A percentile compares a stretch with the other conserved stretches of the same genome.
Evolutionary conservation across 2,113 vertebrate genomes (phyloP).

Genomic region (Pavo muticus): DNA sequence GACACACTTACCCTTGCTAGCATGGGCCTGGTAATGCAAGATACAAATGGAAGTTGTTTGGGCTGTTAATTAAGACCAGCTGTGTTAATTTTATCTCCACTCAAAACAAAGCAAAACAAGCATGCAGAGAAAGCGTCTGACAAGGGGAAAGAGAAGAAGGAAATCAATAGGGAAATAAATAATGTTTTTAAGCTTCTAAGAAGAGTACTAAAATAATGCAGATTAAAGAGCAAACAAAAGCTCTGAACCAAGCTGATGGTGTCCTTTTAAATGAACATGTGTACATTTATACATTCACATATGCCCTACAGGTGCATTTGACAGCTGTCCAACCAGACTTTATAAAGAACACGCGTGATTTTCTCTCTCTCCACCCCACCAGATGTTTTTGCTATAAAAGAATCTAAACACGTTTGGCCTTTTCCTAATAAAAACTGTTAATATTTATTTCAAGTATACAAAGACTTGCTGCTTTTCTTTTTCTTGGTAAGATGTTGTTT

Average conservation of each 20-base stretch:
- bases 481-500: slow-evolving; percentile 52
- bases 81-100: slow-evolving; percentile 65
- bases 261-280: slow-evolving; percentile 79
- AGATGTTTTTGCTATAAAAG: slow-evolving; percentile 72
- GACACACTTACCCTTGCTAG: accelerated
- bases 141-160: slow-evolving; percentile 38
- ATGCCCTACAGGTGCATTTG: slow-evolving; percentile 75
- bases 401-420: slow-evolving; percentile 59
- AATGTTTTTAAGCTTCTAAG: slow-evolving; percentile 77
- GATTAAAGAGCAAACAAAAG: slow-evolving; percentile 73
- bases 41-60: slow-evolving; percentile 19
- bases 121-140: neutral
- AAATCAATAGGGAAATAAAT: slow-evolving; percentile 76
- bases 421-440: slow-evolving; percentile 70
- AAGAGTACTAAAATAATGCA: slow-evolving; percentile 76
- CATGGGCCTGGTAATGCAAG: neutral
- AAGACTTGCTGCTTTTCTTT: slow-evolving; percentile 61
- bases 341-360: slow-evolving; percentile 4
- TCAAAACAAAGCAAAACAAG: slow-evolving; percentile 64
- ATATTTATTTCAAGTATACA: slow-evolving; percentile 63
- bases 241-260: slow-evolving; percentile 73
- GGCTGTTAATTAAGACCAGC: slow-evolving; percentile 63
- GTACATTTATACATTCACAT: slow-evolving; percentile 74
- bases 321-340: slow-evolving; percentile 62
- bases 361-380: neutral